Conservation (phyloP, 1,140 invertebrate genomes). For the Drosophila navojoa region DNA sequence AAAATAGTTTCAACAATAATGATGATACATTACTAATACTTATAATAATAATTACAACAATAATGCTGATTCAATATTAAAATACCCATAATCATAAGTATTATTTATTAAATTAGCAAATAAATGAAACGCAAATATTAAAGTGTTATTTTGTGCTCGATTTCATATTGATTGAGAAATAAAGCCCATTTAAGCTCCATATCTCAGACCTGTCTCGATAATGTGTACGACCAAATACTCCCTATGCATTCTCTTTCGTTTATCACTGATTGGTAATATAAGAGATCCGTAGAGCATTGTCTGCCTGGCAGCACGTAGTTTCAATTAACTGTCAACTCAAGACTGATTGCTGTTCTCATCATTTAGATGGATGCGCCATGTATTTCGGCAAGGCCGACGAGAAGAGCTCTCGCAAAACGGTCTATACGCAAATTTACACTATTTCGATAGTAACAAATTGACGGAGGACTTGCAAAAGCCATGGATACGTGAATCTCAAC, state of each 20-base stretch:
- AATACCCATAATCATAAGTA: neutral
- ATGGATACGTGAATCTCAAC: slow-evolving; percentile 85
- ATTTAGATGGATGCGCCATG: slow-evolving; percentile 80
- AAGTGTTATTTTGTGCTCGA: too few relatives aligned
- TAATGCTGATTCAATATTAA: neutral
- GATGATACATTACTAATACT: too few relatives aligned
- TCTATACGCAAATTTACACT: slow-evolving; percentile 83
- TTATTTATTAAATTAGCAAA: too few relatives aligned
- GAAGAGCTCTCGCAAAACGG: slow-evolving; percentile 83
- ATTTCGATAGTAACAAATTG: slow-evolving; percentile 84
- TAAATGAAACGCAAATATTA: neutral
- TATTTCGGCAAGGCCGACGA: slow-evolving; percentile 78
- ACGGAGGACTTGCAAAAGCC: slow-evolving; percentile 85
- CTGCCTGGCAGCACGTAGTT: slow-evolving; percentile 45
- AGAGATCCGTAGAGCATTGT: slow-evolving; percentile 2
- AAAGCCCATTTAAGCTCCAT: slow-evolving; percentile 7
- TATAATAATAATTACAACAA: neutral
- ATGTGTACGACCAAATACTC: neutral
- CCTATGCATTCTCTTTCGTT: neutral
- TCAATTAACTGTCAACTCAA: slow-evolving; percentile 18
- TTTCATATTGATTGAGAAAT: neutral
- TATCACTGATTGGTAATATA: slow-evolving; percentile 1
- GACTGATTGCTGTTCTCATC: neutral
- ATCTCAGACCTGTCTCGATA: slow-evolving; percentile 10
- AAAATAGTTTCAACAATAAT: too few relatives aligned